These are phyloP conservation scores for Apocrypta bakeri DNA, from an alignment of 1,140 invertebrate species.

Conservation along the genomic window DNA sequence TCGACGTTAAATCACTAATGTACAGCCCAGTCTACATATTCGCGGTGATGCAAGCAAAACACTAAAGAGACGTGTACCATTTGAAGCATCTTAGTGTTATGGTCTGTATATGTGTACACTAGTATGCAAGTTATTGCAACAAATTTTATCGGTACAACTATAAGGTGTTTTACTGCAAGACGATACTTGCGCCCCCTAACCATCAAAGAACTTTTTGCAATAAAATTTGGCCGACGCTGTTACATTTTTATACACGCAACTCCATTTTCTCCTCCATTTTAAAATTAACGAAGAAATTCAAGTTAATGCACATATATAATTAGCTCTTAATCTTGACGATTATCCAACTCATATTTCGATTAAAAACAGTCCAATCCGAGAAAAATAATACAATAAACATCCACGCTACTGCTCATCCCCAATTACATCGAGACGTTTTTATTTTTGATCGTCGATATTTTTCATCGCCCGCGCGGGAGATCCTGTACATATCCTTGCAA, in stretches of 20 bases:
- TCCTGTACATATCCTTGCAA: neutral
- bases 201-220: constrained; percentile 27
- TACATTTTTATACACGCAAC: neutral
- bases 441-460: neutral
- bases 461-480: neutral
- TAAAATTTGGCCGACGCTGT: constrained; percentile 18
- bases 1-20: no score
- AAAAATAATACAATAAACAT: neutral
- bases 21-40: no score
- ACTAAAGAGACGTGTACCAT: neutral
- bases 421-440: neutral
- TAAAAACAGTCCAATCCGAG: neutral
- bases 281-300: neutral
- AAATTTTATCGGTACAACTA: constrained; percentile 30
- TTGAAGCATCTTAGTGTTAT: neutral
- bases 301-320: neutral
- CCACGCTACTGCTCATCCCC: neutral
- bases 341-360: neutral
- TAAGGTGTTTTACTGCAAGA: constrained; percentile 13
- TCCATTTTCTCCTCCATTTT: no score
- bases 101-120: neutral
- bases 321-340: neutral
- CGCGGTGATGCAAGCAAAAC: no score
- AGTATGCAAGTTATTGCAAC: constrained; percentile 20
- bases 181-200: neutral